Evolutionary conservation across 2,113 vertebrate genomes (phyloP).

Genomic region (Xenotilapia leptura): DNA sequence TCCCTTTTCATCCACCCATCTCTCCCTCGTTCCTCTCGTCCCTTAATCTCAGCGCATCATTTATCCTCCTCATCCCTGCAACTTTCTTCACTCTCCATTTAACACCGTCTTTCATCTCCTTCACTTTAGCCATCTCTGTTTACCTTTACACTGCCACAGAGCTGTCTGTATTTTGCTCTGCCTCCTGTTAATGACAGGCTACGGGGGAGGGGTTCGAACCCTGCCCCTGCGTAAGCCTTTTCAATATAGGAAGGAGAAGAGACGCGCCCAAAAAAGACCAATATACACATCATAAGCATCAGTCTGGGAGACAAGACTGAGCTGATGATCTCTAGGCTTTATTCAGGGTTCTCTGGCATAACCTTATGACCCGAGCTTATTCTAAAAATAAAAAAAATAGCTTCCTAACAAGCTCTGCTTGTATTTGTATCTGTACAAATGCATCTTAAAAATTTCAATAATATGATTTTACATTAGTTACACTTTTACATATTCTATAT

Average conservation of each 20-base stretch:
- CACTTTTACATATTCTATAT: neutral
- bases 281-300: neutral
- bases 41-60: neutral
- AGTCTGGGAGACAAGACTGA: neutral
- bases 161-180: neutral
- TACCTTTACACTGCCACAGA: neutral
- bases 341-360: neutral
- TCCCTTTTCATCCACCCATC: neutral
- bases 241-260: neutral
- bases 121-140: neutral
- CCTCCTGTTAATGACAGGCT: slow-evolving; percentile 1
- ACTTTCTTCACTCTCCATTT: slow-evolving; percentile 1
- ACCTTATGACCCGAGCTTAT: neutral
- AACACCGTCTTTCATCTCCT: slow-evolving; percentile 14
- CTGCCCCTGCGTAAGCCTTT: neutral
- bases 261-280: neutral
- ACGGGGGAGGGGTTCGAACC: neutral
- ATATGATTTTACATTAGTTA: neutral
- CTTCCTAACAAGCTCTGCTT: neutral
- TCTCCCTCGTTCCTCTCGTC: neutral
- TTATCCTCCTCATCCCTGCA: neutral
- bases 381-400: neutral
- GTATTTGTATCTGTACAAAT: neutral
- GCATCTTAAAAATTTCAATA: neutral
- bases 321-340: neutral